These are phyloP conservation scores for Trachelipus rathkii DNA, from an alignment of 1,140 invertebrate species.

Conservation along the genomic window DNA sequence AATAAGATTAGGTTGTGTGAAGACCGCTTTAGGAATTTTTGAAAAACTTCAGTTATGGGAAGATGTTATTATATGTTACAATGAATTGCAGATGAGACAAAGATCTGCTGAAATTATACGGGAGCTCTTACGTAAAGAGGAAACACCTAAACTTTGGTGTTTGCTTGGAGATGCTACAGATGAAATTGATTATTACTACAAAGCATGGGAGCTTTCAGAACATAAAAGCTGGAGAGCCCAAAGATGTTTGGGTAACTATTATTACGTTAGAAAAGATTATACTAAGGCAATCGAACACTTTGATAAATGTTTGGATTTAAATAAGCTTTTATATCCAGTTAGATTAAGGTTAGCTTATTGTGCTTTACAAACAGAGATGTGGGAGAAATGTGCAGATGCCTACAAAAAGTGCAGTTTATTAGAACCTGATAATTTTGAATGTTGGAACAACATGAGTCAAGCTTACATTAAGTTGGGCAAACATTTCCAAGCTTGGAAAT, in stretches of 20 bases:
- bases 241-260: constrained; percentile 73
- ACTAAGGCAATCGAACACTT: constrained; percentile 70
- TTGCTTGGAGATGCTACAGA: constrained; percentile 77
- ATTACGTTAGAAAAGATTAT: constrained; percentile 70
- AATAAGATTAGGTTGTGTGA: constrained; percentile 72
- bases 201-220: constrained; percentile 84
- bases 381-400: constrained; percentile 73
- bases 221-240: constrained; percentile 72
- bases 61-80: constrained; percentile 86
- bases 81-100: constrained; percentile 70
- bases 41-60: constrained; percentile 81
- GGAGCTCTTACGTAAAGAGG: constrained; percentile 71
- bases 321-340: constrained; percentile 73
- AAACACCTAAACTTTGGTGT: constrained; percentile 82
- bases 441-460: constrained; percentile 95
- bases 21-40: constrained; percentile 81
- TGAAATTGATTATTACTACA: constrained; percentile 68
- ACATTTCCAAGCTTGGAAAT: constrained; percentile 75
- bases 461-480: constrained; percentile 83
- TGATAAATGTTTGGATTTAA: constrained; percentile 73
- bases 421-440: constrained; percentile 84
- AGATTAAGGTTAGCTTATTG: constrained; percentile 85
- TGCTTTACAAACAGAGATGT: constrained; percentile 71
- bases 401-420: constrained; percentile 81
- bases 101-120: constrained; percentile 81